These are phyloP conservation scores for Thermophis baileyi DNA, from an alignment of 2,113 vertebrate species.

Conservation along the genomic window DNA sequence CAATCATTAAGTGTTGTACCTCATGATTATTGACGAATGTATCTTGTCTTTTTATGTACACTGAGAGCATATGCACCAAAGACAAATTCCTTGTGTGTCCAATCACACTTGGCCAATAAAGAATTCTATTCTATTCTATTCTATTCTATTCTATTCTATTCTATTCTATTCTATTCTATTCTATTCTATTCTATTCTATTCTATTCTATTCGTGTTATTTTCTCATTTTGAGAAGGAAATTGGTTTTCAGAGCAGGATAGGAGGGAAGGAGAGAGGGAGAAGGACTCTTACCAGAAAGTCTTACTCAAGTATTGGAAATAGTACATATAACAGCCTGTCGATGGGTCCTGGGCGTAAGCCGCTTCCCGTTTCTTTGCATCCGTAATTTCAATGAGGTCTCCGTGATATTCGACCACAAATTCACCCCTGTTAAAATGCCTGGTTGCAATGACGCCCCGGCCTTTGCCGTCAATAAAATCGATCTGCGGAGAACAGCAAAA, in stretches of 20 bases:
- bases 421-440: slow-evolving; percentile 87
- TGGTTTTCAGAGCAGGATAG: not conserved
- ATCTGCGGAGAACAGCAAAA: slow-evolving; percentile 67
- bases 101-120: too few species aligned
- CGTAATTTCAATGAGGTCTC: slow-evolving; percentile 88
- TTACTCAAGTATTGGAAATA: slow-evolving; percentile 92
- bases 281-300: slow-evolving; percentile 85
- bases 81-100: too few species aligned
- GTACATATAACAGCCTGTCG: slow-evolving; percentile 97
- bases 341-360: slow-evolving; percentile 83
- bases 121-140: too few species aligned
- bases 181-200: too few species aligned
- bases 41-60: too few species aligned
- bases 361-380: slow-evolving; percentile 86
- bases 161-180: too few species aligned
- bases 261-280: not conserved
- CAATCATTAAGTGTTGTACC: too few species aligned
- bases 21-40: too few species aligned
- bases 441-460: slow-evolving; percentile 87
- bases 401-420: slow-evolving; percentile 95
- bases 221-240: not conserved
- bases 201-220: too few species aligned
- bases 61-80: too few species aligned
- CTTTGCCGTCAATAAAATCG: slow-evolving; percentile 87
- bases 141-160: too few species aligned